Evolutionary conservation across 2,113 vertebrate genomes (phyloP), one percentile per base, ranked within the genome.

Genomic region (Isurus oxyrinchus): DNA sequence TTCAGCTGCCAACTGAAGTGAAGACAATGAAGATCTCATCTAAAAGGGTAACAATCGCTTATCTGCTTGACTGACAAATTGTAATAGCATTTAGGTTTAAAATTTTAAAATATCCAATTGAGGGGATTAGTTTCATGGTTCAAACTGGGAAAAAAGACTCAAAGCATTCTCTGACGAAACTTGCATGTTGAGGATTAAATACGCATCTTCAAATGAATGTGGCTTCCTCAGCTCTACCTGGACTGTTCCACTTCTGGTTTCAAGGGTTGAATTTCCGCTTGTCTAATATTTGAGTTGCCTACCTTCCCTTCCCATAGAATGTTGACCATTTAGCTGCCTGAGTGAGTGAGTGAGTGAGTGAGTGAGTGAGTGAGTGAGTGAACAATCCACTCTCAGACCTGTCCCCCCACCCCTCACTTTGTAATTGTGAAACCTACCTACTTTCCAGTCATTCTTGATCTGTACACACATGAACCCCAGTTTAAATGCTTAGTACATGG

Each of bases 1-100:
- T 97, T 94, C 97, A 99, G 99, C 98, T 99, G 95, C 99, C 99
- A 11, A 99, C 98, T 0, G 97, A 99, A 25, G 98, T 99, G 96
- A 99, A 98, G 97, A 99, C 98, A 0, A 99, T 99, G 99, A 99
- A 99, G 97, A 99, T 99, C 97, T 99, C 99, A 96, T 99, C 99
- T 44, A 99, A 99, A 98, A 98, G 99, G 97, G 99, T 99, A 97
- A 97, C 98, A 97, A 49, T 27, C 8, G 2, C 67, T 72, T 53
- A 5, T 44, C 44, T 55, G 40, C 94, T 95, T 72, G 23, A 49
- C 25, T 55, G 66, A 53, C 66, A 7, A 14, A 55, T 72, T 95
- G 94, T 53, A 63, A 67, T 16, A 16, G 11, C 27, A 16, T 40
- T 63, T 91, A 59, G 11, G 55, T 59, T 91, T 21, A 93, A 93